Evolutionary conservation across 1,140 invertebrate species (phyloP).

Genomic region (Caenorhabditis brenneri): DNA sequence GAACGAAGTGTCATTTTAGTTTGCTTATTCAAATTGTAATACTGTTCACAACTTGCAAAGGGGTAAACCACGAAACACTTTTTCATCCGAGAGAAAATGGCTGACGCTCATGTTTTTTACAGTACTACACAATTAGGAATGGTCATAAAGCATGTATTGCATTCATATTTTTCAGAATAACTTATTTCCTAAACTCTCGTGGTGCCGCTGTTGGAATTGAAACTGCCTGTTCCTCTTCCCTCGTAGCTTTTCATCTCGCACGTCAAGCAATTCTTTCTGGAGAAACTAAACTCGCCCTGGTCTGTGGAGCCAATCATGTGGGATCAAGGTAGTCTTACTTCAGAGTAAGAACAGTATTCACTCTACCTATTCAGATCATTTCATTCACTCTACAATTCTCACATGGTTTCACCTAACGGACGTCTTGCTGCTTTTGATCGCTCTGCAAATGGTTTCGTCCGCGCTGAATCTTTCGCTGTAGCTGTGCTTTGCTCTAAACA

Average conservation of each 20-base stretch:
- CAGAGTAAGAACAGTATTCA: background rate
- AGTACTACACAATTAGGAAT: no score
- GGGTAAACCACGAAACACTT: no score
- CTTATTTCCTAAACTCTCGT: constrained; percentile 60
- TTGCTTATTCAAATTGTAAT: no score
- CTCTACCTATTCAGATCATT: constrained; percentile 4
- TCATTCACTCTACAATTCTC: constrained; percentile 48
- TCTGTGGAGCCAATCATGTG: constrained; percentile 57
- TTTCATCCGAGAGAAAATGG: no score
- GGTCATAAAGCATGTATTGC: no score
- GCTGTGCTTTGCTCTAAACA: constrained; percentile 29
- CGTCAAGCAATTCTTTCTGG: constrained; percentile 56
- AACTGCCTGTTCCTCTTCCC: constrained; percentile 90
- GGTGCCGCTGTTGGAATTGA: constrained; percentile 89
- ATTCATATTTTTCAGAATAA: constrained; percentile 52
- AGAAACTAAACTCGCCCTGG: constrained; percentile 63
- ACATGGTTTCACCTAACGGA: constrained; percentile 49
- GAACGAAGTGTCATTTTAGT: no score
- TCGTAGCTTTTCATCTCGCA: constrained; percentile 78
- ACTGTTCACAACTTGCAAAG: no score
- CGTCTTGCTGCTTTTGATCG: constrained; percentile 49
- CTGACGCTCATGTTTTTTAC: no score
- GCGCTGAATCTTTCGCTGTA: constrained; percentile 49
- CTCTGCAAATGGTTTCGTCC: constrained; percentile 51
- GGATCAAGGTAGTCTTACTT: background rate